phyloP scores from a whole-genome alignment of 2,888 invertebrate species.

The Malthinus flaveolus region DNA sequence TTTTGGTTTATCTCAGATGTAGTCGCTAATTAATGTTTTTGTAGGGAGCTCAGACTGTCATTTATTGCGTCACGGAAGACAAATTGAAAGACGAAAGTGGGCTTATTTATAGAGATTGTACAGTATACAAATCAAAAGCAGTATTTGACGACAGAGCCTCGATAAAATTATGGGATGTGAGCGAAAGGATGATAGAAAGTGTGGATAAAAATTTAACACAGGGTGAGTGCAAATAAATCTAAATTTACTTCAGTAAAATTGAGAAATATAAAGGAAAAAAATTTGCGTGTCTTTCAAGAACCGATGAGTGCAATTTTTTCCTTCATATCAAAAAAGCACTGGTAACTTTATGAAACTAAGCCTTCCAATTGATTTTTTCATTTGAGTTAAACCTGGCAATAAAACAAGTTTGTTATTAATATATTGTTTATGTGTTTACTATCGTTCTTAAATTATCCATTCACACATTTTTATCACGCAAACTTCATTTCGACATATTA shows the following conservation, averaged over 20 bases:
- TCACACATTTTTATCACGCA: slow-evolving; percentile 43
- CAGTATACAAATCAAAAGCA: slow-evolving; percentile 63
- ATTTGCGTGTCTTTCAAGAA: no score
- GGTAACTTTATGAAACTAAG: no score
- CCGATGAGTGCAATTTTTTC: no score
- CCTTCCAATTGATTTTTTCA: no score
- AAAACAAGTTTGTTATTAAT: slow-evolving; percentile 27
- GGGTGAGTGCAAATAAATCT: not conserved
- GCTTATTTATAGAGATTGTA: slow-evolving; percentile 75
- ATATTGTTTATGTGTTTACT: slow-evolving; percentile 34
- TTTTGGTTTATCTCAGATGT: not conserved
- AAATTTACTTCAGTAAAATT: no score
- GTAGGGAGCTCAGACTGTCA: slow-evolving; percentile 78
- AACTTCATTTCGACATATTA: slow-evolving; percentile 46
- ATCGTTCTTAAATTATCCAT: slow-evolving; percentile 46
- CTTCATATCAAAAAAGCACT: no score
- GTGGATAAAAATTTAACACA: not conserved
- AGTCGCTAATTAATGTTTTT: slow-evolving; percentile 36
- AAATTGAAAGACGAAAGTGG: slow-evolving; percentile 66
- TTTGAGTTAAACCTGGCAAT: no score
- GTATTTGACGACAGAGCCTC: slow-evolving; percentile 66
- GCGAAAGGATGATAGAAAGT: slow-evolving; percentile 29
- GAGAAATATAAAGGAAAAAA: no score
- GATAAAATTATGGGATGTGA: slow-evolving; percentile 66
- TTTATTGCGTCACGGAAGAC: slow-evolving; percentile 75